These are phyloP conservation scores for Clarias laeviceps DNA, from an alignment of 2,797 vertebrate genomes.

Conservation along the genomic window DNA sequence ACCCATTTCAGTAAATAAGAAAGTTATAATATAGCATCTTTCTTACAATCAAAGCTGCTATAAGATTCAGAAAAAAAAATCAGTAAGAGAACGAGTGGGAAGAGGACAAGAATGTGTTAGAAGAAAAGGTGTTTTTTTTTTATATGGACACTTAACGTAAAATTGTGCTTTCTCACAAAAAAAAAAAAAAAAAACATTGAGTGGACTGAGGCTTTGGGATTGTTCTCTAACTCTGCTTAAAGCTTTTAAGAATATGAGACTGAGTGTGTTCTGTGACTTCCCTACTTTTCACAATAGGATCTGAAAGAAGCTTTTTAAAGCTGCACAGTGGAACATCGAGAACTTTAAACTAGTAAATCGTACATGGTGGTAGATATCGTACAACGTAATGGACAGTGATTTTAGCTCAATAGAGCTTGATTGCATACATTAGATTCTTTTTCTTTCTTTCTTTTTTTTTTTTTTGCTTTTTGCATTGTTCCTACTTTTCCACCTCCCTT, in stretches of 20 bases:
- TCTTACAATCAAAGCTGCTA: not conserved
- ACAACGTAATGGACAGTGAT: not conserved
- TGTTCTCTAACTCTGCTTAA: not conserved
- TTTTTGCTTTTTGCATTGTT: not conserved
- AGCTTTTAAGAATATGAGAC: not conserved
- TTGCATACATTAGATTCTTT: not conserved
- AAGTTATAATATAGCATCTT: not conserved
- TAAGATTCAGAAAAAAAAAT: not conserved
- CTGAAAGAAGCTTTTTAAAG: not conserved
- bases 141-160: not conserved
- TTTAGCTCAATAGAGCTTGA: constrained; percentile 5
- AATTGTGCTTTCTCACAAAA: not conserved
- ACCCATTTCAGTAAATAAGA: not conserved
- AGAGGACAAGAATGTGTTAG: not conserved
- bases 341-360: not conserved
- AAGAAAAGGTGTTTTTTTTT: not conserved
- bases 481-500: not conserved
- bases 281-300: not conserved
- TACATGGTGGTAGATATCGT: not conserved
- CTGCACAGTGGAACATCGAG: not conserved
- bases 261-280: not conserved
- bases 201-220: not conserved
- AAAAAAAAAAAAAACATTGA: not conserved
- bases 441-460: not conserved
- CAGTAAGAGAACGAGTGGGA: not conserved